Percentiles rank a stretch among this genome's conserved stretches.
phyloP scores from a whole-genome alignment of 1,140 invertebrate species.

The Drosophila yakuba region DNA sequence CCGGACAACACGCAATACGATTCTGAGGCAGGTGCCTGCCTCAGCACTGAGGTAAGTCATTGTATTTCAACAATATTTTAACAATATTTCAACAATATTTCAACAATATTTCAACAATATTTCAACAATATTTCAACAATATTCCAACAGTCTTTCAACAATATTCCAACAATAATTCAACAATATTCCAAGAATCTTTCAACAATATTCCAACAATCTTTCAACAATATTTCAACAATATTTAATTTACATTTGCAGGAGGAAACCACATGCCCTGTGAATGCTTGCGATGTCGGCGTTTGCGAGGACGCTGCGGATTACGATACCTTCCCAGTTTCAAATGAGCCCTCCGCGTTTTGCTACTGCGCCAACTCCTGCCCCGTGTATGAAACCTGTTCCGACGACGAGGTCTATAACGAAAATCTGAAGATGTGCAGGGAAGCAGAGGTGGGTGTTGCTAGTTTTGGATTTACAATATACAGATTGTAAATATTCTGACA shows the following conservation, averaged over 20 bases:
- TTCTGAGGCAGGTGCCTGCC: neutral
- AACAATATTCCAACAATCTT: too few relatives aligned
- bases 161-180: neutral
- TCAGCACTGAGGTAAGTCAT: neutral
- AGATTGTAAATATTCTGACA: neutral
- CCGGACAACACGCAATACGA: conserved; percentile 8
- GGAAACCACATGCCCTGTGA: neutral
- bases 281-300: conserved; percentile 18
- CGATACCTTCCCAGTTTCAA: neutral
- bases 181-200: neutral
- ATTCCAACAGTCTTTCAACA: neutral
- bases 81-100: neutral
- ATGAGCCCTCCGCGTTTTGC: conserved; percentile 19
- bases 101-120: neutral
- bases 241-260: neutral
- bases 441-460: conserved; percentile 17
- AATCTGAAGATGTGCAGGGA: conserved; percentile 7
- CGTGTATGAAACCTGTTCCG: neutral
- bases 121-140: neutral
- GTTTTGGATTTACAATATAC: too few relatives aligned
- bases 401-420: neutral
- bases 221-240: neutral
- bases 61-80: neutral
- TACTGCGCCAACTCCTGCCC: conserved; percentile 41
- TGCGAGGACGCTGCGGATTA: conserved; percentile 9